A percentile compares a stretch with the other conserved stretches of the same genome.
phyloP scores from a whole-genome alignment of 2,113 vertebrate genomes.

The Todiramphus saurophagus region DNA sequence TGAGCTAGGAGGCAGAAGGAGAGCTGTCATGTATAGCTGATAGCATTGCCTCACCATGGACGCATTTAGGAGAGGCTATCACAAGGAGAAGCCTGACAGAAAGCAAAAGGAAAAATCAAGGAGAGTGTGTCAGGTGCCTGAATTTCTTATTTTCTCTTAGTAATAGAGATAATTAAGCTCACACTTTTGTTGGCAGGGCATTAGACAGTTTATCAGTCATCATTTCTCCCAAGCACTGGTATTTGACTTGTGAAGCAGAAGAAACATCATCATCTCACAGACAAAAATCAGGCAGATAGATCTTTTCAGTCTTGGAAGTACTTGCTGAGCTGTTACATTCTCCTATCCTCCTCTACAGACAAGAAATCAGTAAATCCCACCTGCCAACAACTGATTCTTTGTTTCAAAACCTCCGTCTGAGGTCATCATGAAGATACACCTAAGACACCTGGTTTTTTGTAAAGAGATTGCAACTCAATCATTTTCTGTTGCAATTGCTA shows the following conservation, averaged over 20 bases:
- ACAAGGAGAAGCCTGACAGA: neutral
- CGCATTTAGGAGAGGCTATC: neutral
- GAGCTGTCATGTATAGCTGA: neutral
- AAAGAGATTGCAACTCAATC: neutral
- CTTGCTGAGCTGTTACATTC: neutral
- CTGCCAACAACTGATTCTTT: neutral
- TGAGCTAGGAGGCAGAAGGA: neutral
- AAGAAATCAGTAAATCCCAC: neutral
- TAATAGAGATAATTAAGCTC: neutral
- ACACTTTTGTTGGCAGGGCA: neutral
- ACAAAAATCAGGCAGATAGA: neutral
- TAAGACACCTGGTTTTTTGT: neutral
- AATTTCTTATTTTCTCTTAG: neutral
- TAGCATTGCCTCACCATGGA: neutral
- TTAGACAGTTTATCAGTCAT: neutral
- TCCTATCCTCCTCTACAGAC: neutral
- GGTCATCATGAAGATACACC: neutral
- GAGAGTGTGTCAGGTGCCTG: neutral
- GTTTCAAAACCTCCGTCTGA: neutral
- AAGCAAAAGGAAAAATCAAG: neutral
- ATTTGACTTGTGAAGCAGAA: neutral
- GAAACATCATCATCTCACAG: neutral
- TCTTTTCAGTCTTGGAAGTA: neutral
- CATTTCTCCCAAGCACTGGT: neutral
- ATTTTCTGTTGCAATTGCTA: neutral